Evolutionary conservation across 1,140 invertebrate species (phyloP), one percentile per base, ranked within the genome.

Genomic region (Nylanderia fulva): DNA sequence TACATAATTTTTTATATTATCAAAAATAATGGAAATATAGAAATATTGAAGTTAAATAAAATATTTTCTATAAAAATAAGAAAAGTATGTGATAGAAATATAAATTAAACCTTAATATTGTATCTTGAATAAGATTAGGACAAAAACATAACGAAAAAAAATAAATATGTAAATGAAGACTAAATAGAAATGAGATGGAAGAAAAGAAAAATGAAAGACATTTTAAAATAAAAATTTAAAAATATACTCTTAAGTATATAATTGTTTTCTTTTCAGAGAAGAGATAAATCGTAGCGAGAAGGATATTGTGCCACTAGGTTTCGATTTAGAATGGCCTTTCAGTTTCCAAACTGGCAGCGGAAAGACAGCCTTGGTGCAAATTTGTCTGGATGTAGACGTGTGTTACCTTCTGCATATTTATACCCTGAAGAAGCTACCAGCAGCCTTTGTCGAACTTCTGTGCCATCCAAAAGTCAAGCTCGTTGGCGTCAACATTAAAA

Each of bases 321-420:
- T 96, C 90, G 96, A 96, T 89, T 93, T 96, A 87, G 96, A 96
- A 90, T 96, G 96, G 96, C 96, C 96, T 11, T 96, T 96, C 86
- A 95, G 92, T 87, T 96, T 95, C 85, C 94, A 96, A 94, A 96
- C 95, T 21, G 96, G 96, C 15, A 93, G 95, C 61, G 96, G 95
- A n/a, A 96, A 95, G 92, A 96, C 96, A 18, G 94, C 96, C 2
- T 91, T 96, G 6, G 96, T 96, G 68, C 96, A 96, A 93, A 94
- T 96, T 68, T 96, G 95, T 86, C 80, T 93, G 18, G 91, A 93
- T 5, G 94, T 96, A 48, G 84, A 92, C 39, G 91, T 94, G 42
- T 96, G 96, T 88, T 95, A 96, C 91, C 90, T 96, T 1, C 94
- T 96, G 48, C 96, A 96, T 85, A 86, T 96, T 29, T 95, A 94